These are phyloP conservation scores for Ahaetulla prasina DNA, from an alignment of 2,113 vertebrate genomes.

Conservation along the genomic window DNA sequence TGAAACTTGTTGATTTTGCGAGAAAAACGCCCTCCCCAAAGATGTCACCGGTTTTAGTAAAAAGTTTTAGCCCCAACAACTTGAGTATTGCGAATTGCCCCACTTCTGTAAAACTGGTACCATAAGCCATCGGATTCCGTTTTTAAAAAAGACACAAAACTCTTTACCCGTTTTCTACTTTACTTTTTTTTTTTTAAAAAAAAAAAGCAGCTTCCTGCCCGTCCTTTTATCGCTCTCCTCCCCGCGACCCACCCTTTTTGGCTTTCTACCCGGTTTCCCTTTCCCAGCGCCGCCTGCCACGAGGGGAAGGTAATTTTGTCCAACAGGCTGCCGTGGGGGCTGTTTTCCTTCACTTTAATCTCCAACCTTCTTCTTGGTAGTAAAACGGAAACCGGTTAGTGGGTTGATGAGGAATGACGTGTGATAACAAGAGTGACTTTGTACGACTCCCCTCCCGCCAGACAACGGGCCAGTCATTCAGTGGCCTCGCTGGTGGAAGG, in stretches of 20 bases:
- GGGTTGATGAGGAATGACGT: not conserved
- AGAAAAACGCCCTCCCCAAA: not conserved
- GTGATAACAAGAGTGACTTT: conserved; percentile 11
- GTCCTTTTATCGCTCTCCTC: not conserved
- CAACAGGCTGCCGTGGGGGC: too few relatives aligned
- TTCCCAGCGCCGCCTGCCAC: not conserved
- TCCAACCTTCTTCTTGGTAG: not conserved
- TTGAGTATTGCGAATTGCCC: not conserved
- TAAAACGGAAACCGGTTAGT: not conserved
- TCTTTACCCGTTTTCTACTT: not conserved
- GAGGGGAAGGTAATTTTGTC: not conserved
- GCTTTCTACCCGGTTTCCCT: not conserved
- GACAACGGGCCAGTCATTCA: not conserved
- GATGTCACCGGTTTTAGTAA: not conserved
- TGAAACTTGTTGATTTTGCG: not conserved
- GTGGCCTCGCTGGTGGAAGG: not conserved
- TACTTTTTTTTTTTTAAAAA: not conserved
- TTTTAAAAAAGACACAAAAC: not conserved
- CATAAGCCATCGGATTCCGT: not conserved
- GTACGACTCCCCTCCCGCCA: not conserved
- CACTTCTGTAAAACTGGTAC: not conserved
- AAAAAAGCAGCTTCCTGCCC: not conserved
- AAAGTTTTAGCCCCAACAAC: not conserved
- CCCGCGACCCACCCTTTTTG: not conserved
- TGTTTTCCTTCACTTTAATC: not conserved